Evolutionary conservation across 2,797 vertebrate genomes (phyloP).

Genomic region (Smutsia temminckii): DNA sequence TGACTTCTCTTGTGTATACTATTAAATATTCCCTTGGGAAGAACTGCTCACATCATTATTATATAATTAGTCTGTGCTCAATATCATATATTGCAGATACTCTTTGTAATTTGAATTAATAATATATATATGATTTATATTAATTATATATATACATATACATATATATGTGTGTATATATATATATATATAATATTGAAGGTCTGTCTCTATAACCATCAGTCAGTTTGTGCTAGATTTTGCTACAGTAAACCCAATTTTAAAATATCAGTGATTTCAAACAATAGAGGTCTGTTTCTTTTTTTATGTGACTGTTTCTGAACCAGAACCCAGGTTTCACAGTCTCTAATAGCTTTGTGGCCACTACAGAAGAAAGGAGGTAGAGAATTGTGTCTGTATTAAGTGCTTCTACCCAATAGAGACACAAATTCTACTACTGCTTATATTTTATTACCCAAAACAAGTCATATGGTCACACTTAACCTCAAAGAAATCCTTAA

Average conservation of each 20-base stretch:
- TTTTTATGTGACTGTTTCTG: background rate
- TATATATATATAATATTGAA: background rate
- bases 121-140: background rate
- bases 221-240: background rate
- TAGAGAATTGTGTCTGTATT: background rate
- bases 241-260: background rate
- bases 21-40: background rate
- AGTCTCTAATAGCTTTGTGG: background rate
- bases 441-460: background rate
- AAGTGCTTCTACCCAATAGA: background rate
- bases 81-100: background rate
- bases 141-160: background rate
- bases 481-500: slow-evolving; percentile 1
- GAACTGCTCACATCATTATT: background rate
- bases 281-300: background rate
- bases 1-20: background rate
- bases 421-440: background rate
- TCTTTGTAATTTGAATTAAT: background rate
- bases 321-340: background rate
- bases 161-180: background rate
- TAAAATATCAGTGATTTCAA: background rate
- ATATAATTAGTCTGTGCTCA: background rate
- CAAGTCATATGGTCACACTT: background rate
- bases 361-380: background rate
- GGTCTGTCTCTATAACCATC: background rate